phyloP scores from a whole-genome alignment of 2,888 invertebrate species.

The Orchesellides sinensis region DNA sequence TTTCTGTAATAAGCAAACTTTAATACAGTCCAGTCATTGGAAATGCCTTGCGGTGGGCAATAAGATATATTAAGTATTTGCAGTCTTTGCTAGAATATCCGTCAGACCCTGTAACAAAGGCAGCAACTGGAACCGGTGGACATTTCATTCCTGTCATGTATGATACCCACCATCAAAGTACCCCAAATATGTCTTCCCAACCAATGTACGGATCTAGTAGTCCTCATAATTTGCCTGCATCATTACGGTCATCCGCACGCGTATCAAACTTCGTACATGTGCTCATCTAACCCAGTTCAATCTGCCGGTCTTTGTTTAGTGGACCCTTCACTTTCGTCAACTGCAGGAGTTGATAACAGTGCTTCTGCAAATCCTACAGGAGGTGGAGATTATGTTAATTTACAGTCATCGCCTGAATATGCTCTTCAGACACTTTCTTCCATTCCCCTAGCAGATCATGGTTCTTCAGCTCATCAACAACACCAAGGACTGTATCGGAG shows the following conservation, averaged over 20 bases:
- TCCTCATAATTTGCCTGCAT: not conserved
- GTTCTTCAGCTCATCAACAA: not conserved
- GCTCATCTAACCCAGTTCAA: not conserved
- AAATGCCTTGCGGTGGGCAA: conserved; percentile 82
- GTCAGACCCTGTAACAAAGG: no score
- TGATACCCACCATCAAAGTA: conserved; percentile 23
- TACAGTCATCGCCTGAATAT: conserved; percentile 37
- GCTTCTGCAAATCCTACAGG: no score
- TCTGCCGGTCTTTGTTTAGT: not conserved
- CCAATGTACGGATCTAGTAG: conserved; percentile 23
- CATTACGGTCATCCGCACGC: conserved; percentile 31
- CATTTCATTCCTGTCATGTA: conserved; percentile 32
- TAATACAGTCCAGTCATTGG: conserved; percentile 23
- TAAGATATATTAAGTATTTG: conserved; percentile 86
- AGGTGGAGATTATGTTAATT: conserved; percentile 29
- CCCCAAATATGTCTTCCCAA: conserved; percentile 16
- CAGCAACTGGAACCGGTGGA: not conserved
- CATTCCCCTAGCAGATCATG: not conserved
- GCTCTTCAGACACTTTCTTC: conserved; percentile 36
- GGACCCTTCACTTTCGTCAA: not conserved
- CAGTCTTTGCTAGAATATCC: conserved; percentile 80
- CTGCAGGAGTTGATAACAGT: not conserved
- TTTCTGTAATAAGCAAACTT: not conserved
- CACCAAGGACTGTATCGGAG: conserved; percentile 15
- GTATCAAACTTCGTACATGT: conserved; percentile 41